Conservation (phyloP, 1,140 invertebrate species). For the Dendrolimus kikuchii region DNA sequence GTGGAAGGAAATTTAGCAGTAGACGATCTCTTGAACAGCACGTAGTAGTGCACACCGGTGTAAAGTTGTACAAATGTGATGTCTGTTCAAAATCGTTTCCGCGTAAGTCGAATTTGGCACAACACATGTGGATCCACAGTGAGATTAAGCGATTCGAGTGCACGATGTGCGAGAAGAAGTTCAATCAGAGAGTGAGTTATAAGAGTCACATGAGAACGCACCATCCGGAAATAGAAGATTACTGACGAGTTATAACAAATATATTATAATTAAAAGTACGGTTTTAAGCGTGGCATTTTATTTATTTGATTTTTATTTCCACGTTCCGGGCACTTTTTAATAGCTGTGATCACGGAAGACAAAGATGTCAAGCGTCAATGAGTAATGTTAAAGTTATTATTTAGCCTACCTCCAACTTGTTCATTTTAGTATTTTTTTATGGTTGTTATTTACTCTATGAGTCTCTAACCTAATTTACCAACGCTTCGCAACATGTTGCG, state of each 20-base stretch:
- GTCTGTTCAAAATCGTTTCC: constrained; percentile 52
- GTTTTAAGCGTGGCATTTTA: too few relatives aligned
- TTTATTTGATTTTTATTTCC: too few relatives aligned
- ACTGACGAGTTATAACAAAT: constrained; percentile 4
- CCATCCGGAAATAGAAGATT: constrained; percentile 17
- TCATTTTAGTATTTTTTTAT: too few relatives aligned
- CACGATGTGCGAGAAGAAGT: constrained; percentile 70
- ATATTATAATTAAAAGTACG: not conserved
- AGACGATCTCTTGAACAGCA: constrained; percentile 48
- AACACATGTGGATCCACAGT: constrained; percentile 70
- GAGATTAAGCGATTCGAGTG: constrained; percentile 75
- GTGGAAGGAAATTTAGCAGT: constrained; percentile 23
- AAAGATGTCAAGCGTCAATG: too few relatives aligned
- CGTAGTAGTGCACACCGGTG: constrained; percentile 58
- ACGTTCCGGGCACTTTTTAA: too few relatives aligned
- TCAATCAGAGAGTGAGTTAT: constrained; percentile 58
- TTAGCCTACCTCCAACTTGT: too few relatives aligned
- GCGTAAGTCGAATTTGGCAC: constrained; percentile 24
- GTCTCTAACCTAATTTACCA: too few relatives aligned
- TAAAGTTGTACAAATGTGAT: constrained; percentile 62
- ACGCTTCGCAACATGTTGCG: too few relatives aligned
- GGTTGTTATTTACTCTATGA: too few relatives aligned
- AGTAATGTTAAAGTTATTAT: too few relatives aligned
- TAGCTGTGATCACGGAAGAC: not conserved
- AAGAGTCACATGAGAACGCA: constrained; percentile 33